A percentile compares a stretch with the other conserved stretches of the same genome.
Evolutionary conservation across 1,140 invertebrate genomes (phyloP).

Genomic region (Xylocopa sonorina): DNA sequence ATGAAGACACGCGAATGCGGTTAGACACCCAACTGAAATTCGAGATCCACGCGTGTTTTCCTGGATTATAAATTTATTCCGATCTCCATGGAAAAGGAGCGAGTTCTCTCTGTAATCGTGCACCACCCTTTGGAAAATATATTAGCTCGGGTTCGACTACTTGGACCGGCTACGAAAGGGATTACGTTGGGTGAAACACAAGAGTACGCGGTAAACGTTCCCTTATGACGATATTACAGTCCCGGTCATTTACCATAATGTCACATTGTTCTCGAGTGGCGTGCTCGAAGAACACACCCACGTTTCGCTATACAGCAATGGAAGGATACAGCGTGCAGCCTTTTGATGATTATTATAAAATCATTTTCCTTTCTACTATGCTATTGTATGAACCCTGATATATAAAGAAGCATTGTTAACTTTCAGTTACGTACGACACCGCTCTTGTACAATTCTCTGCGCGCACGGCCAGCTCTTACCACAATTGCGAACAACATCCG

Average conservation of each 20-base stretch:
- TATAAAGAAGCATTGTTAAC: conserved; percentile 14
- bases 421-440: too few species aligned
- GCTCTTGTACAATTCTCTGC: too few species aligned
- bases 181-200: conserved; percentile 15
- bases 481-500: too few species aligned
- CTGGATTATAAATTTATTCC: conserved; percentile 51
- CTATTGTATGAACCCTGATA: conserved; percentile 8
- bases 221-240: conserved; percentile 46
- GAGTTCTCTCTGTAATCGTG: conserved; percentile 16
- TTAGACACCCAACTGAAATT: conserved; percentile 41
- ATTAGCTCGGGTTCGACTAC: not conserved
- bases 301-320: conserved; percentile 49
- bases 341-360: conserved; percentile 65
- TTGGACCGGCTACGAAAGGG: not conserved
- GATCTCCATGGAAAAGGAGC: not conserved
- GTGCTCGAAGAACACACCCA: conserved; percentile 63
- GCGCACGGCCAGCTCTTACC: too few species aligned
- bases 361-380: conserved; percentile 69
- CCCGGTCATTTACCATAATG: conserved; percentile 68
- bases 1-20: conserved; percentile 54
- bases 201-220: conserved; percentile 19
- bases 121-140: conserved; percentile 14
- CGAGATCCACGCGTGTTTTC: conserved; percentile 41
- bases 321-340: conserved; percentile 35
- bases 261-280: conserved; percentile 68